Conservation (phyloP, 2,888 invertebrate genomes). For the Ennomos fuscantarius region DNA sequence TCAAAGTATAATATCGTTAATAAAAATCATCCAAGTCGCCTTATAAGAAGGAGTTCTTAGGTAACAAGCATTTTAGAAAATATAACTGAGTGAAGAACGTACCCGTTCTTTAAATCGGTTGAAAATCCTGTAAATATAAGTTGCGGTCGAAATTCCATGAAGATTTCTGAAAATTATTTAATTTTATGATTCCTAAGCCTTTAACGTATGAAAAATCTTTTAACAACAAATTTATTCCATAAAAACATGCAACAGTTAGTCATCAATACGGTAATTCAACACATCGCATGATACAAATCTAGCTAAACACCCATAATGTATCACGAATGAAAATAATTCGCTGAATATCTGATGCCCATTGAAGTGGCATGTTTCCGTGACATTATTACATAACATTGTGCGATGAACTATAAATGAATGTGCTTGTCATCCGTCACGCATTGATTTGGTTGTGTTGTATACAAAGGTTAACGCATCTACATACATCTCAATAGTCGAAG, state of each 20-base stretch:
- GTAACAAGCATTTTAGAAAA: too few relatives aligned
- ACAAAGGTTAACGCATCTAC: neutral
- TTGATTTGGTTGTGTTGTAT: conserved; percentile 6
- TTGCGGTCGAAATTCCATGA: too few relatives aligned
- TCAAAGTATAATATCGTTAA: too few relatives aligned
- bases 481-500: neutral
- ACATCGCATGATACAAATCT: conserved; percentile 60
- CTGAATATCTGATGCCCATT: conserved; percentile 18
- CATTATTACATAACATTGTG: conserved; percentile 24
- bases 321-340: conserved; percentile 27
- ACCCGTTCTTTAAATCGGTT: too few relatives aligned
- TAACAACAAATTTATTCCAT: conserved; percentile 38
- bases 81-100: too few relatives aligned
- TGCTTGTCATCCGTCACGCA: conserved; percentile 34
- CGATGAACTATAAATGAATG: conserved; percentile 35
- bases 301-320: conserved; percentile 46
- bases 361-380: conserved; percentile 29
- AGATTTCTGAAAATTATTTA: too few relatives aligned
- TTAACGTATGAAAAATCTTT: too few relatives aligned
- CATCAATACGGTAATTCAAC: conserved; percentile 62
- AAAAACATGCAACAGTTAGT: conserved; percentile 66
- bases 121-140: too few relatives aligned
- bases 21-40: too few relatives aligned
- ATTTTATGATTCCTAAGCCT: too few relatives aligned
- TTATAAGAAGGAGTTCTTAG: too few relatives aligned